Evolutionary conservation across 1,140 invertebrate species (phyloP).

Genomic region (Micrasema longulum): DNA sequence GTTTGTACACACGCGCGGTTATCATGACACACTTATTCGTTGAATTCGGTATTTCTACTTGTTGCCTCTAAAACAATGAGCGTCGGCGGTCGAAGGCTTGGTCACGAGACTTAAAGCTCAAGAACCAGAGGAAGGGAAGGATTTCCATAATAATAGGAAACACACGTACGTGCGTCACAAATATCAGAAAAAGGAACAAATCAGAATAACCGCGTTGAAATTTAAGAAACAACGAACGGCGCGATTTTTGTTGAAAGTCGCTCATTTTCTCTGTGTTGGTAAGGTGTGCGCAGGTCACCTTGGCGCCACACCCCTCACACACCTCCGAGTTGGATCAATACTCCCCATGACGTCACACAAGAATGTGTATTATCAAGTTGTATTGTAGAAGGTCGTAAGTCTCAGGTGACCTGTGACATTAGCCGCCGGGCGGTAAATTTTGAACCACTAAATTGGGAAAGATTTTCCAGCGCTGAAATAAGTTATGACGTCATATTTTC

Average conservation of each 20-base stretch:
- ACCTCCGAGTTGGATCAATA: conserved; percentile 32
- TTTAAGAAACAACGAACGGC: neutral
- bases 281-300: conserved; percentile 35
- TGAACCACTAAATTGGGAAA: conserved; percentile 1
- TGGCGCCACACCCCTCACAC: conserved; percentile 43
- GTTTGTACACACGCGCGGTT: no score
- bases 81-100: conserved; percentile 17
- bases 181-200: neutral
- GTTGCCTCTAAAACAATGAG: no score
- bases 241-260: neutral
- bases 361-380: no score
- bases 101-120: conserved; percentile 11
- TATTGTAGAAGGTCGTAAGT: conserved; percentile 18
- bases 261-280: neutral
- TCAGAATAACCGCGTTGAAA: neutral
- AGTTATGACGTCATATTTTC: no score
- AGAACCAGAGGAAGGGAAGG: no score
- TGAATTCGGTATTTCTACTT: no score
- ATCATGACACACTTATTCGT: no score
- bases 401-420: conserved; percentile 29
- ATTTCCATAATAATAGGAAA: neutral
- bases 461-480: no score
- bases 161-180: neutral
- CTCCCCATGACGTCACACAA: conserved; percentile 41
- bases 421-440: neutral